Base-by-base conservation (phyloP, 2,888 invertebrate genomes). In the Cerceris rybyensis region DNA sequence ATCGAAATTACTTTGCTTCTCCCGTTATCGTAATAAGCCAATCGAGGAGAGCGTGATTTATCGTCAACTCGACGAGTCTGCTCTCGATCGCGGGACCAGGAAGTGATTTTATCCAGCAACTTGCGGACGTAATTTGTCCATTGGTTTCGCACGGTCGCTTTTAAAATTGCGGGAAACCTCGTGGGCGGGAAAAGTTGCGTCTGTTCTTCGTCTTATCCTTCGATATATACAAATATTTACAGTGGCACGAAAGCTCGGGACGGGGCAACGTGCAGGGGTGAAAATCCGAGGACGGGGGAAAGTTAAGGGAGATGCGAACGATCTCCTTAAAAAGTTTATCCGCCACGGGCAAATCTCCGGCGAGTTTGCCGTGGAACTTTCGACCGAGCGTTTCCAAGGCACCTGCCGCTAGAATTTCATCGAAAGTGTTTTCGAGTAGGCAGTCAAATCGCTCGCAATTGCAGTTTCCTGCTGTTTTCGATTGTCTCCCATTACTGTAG, bases 251-350 rank as follows among this genome's bases (percentile, higher is more conserved):
- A n/a, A n/a, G n/a, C n/a, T n/a, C n/a, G 49, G 16, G 28, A 13
- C 9, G 65, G 61, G 6, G 7, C 9, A 46, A 41, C 6, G 55
- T 16, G 8, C 0, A 14, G 59, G 63, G n/a, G 42, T 42, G 58
- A 59, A 63, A 42, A 50, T 43, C 28, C 55, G 66, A n/a, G n/a
- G n/a, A n/a, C n/a, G n/a, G n/a, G n/a, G 42, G 70, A 70, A 77
- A 80, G 77, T 83, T 83, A 78, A 77, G 70, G 75, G 42, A 57
- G 78, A 84, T 28, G 69, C 75, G 70, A 70, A 70, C 74, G 73
- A 81, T 78, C 78, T 75, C 72, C 73, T 86, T 86, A 81, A 74
- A 75, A 81, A 86, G 77, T 85, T 86, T 86, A 80, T 58, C 74
- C 75, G 72, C 81, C 70, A 68, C 55, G 63, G 65, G 71, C 73